Evolutionary conservation across 2,888 invertebrate species (phyloP), one percentile per base, ranked within the genome.

Genomic region (Hymenopus coronatus): DNA sequence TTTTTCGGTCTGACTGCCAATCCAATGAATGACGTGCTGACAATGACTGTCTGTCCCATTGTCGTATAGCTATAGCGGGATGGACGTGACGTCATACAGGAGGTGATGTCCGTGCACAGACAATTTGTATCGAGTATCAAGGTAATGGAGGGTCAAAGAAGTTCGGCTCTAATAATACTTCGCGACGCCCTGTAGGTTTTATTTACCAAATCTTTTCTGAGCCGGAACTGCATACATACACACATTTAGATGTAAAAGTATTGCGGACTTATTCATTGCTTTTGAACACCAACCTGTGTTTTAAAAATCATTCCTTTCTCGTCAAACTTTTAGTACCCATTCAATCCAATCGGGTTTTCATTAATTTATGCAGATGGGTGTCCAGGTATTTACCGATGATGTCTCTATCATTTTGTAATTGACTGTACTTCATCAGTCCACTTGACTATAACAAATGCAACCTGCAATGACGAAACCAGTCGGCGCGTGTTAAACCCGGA

Each of bases 401-500:
- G 54, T 70, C 54, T 70, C 4, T 70, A 70, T 70, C 54, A 70
- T 46, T 70, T 28, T 85, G 28, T 28, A 9, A 54, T 28, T 30
- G 28, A 70, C 86, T 86, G 86, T 86, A 86, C 86, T 20, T 86
- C 81, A 86, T 54, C 86, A 86, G 54, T 81, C 86, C 86, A 86
- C 86, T 86, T 81, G 86, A 70, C 86, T 86, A 70, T 81, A 81
- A 86, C 81, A 86, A 70, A 86, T 86, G 86, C 86, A 86, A 81
- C 86, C 28, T 86, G 86, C 86, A 86, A 28, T 81, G 81, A 86
- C 70, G 86, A 46, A 86, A 86, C 86, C 28, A 46, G 86, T 86
- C 81, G 86, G 81, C 86, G 86, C 86, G 86, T 86, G 86, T 86
- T 86, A 30, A 86, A 28, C 70, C 86, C 28, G 25, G 27, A 25